Evolutionary conservation across 2,113 vertebrate genomes (phyloP).

Genomic region (Oncorhynchus masou): DNA sequence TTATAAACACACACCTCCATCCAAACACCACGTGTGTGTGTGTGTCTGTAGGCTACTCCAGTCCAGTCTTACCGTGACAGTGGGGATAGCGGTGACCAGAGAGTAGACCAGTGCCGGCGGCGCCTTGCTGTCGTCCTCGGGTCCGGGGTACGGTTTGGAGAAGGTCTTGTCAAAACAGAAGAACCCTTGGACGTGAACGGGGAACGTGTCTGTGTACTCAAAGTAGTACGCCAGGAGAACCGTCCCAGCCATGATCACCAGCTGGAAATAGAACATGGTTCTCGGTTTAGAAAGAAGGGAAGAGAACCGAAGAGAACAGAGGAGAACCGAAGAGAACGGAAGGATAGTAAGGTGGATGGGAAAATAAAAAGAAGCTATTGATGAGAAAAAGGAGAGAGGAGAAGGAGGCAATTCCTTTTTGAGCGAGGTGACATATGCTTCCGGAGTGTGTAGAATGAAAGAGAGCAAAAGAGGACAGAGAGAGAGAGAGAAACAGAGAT

Average conservation of each 20-base stretch:
- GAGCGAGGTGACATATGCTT: conserved; percentile 58
- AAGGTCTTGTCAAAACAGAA: conserved; percentile 88
- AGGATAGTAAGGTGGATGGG: conserved; percentile 23
- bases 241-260: conserved; percentile 88
- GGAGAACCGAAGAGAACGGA: neutral
- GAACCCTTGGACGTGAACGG: conserved; percentile 87
- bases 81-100: conserved; percentile 83
- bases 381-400: conserved; percentile 2
- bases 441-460: conserved; percentile 49
- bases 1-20: conserved; percentile 48
- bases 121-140: conserved; percentile 80
- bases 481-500: too few species aligned
- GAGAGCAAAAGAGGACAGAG: too few species aligned
- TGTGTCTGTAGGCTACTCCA: neutral
- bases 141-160: conserved; percentile 87
- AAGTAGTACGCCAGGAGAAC: conserved; percentile 89
- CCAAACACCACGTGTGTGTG: conserved; percentile 49
- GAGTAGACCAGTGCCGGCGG: conserved; percentile 85
- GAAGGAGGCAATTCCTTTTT: conserved; percentile 34
- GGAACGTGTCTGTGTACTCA: conserved; percentile 90
- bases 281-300: neutral
- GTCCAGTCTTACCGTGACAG: conserved; percentile 76
- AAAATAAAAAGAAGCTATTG: neutral
- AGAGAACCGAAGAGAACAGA: neutral
- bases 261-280: conserved; percentile 80